Base-by-base conservation (phyloP, 1,140 invertebrate genomes). In the Wasmannia auropunctata region DNA sequence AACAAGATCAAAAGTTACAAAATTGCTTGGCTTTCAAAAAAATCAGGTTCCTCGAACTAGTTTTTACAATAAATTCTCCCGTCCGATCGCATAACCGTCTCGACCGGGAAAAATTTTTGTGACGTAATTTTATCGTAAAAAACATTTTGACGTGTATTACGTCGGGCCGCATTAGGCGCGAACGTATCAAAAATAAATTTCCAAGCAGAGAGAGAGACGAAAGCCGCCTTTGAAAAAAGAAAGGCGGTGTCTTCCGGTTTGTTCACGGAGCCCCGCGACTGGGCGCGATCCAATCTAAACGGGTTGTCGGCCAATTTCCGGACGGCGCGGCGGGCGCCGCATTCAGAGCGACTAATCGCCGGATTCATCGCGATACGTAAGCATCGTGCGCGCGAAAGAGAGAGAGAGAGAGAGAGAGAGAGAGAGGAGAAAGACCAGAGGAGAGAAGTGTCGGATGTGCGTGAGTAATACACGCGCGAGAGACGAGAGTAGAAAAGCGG, bases 291-390 rank as follows among this genome's bases (percentile, higher is more conserved):
- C 31, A n/a, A 81, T 81, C 51, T 51, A 51, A 81, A 81, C 49
- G 65, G 37, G 54, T 74, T 83, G 79, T 72, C 67, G 67, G 67
- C 40, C 79, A 74, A 74, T 74, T 60, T 83, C 67, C 79, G 65
- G 79, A 37, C 58, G n/a, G 62, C 43, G 60, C 75, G 31, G 62
- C 43, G 46, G 28, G 65, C 79, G 79, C 79, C 49, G 19, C 65
- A 11, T 81, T n/a, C 34, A 10, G 31, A 49, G 11, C 65, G 67
- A 58, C 85, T 89, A 81, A 88, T 89, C 83, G 86, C 31, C 79
- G 51, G 65, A 81, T 81, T 81, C 67, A 58, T 83, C 79, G 79
- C 79, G 51, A 83, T 58, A n/a, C 56, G 67, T 60, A 72, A 58
- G 77, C 77, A 80, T 25, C 31, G 43, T 40, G 75, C 16, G 25